Conservation (phyloP, 2,113 vertebrate species). For the Mus pahari region DNA sequence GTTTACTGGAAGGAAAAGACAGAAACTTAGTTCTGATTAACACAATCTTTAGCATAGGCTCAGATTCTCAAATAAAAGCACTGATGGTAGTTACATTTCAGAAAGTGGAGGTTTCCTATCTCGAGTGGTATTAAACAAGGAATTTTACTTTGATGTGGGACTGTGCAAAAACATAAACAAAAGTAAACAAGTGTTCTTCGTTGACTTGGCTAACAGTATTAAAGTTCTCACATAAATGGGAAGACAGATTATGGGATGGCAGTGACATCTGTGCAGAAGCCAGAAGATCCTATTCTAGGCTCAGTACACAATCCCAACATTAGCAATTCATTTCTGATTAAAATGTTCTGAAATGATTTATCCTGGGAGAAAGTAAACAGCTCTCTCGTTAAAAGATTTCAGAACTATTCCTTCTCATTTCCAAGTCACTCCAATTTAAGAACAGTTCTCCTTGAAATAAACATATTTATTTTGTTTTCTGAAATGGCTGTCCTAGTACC, state of each 20-base stretch:
- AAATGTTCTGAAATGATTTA: constrained; percentile 29
- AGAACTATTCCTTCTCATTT: not conserved
- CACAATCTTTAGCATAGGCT: constrained; percentile 33
- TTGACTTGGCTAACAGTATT: not conserved
- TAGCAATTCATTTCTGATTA: constrained; percentile 16
- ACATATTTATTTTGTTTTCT: not conserved
- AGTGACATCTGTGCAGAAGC: not conserved
- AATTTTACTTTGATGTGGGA: not conserved
- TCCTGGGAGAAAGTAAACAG: not conserved
- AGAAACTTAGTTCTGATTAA: constrained; percentile 59
- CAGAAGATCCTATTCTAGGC: constrained; percentile 3
- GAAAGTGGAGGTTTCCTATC: not conserved
- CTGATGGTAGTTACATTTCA: not conserved
- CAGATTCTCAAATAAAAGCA: constrained; percentile 35
- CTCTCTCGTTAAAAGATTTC: constrained; percentile 35
- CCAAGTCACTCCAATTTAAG: not conserved
- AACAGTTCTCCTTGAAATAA: not conserved
- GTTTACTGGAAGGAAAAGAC: constrained; percentile 63
- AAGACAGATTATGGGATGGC: constrained; percentile 28
- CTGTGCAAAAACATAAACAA: constrained; percentile 49
- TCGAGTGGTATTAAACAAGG: not conserved
- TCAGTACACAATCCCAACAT: not conserved
- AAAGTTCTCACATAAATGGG: constrained; percentile 9
- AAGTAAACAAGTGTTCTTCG: constrained; percentile 14
- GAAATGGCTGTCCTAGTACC: not conserved